Evolutionary conservation across 2,888 invertebrate species (phyloP), one percentile per base, ranked within the genome.

Genomic region (Morpho achilles): DNA sequence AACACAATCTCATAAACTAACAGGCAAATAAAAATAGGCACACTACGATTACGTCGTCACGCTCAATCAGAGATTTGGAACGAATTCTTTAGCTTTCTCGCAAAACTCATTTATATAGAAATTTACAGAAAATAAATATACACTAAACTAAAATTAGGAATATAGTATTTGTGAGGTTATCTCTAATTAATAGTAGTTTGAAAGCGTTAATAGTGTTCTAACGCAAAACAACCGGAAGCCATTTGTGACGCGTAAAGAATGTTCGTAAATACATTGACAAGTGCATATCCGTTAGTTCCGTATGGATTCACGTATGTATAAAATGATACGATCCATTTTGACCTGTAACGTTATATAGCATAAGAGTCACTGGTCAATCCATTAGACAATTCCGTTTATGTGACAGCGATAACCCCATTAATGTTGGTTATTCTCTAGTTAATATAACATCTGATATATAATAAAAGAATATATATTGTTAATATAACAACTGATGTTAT

Each of bases 241-340:
- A 76, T 75, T 74, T 70, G 74, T 77, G 80, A 81, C 81, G 81
- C 75, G 78, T 68, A 67, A 67, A 72, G 84, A 81, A 85, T 82
- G 77, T 73, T 57, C 44, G 47, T 57, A 59, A 58, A 54, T 62
- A 65, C 62, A 71, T 71, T 67, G 74, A 71, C 65, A 64, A 70
- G 67, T 79, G 80, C 80, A 84, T 65, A 69, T 84, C 87, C 85
- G 85, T 79, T 84, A 81, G 75, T 83, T 85, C 82, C 84, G 78
- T 76, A 76, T 73, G 71, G 65, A 71, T 69, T 32, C 32, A 70
- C 63, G 72, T 74, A 71, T 63, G 45, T 10, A 62, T 64, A 57
- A 48, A 56, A 49, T 57, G 57, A 44, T 8, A 2, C 39, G 47
- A n/a, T 22, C 7, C 54, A 60, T 51, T 70, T 55, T 71, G 41